Conservation (phyloP, 2,113 vertebrate genomes). For the Pagrus major region DNA sequence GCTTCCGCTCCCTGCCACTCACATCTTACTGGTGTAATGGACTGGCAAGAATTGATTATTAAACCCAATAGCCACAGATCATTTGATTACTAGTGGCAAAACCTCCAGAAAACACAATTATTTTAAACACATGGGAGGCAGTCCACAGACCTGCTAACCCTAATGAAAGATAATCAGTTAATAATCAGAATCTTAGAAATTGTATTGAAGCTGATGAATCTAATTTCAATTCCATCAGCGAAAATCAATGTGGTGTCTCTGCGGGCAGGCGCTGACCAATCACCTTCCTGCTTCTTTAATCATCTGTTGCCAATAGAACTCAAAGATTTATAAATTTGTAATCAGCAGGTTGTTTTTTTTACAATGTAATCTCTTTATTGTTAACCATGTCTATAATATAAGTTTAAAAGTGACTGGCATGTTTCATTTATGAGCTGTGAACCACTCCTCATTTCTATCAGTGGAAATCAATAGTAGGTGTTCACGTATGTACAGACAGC, state of each 20-base stretch:
- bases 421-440: neutral
- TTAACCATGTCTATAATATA: neutral
- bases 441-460: neutral
- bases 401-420: neutral
- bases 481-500: neutral
- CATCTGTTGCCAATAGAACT: neutral
- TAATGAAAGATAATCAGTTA: slow-evolving; percentile 66
- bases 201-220: slow-evolving; percentile 37
- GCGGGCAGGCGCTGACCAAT: slow-evolving; percentile 16
- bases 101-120: slow-evolving; percentile 58
- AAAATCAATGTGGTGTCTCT: slow-evolving; percentile 41
- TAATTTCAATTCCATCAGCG: slow-evolving; percentile 50
- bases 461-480: neutral
- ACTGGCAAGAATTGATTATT: slow-evolving; percentile 69
- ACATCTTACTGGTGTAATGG: slow-evolving; percentile 45
- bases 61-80: slow-evolving; percentile 46
- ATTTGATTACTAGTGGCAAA: slow-evolving; percentile 65
- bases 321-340: slow-evolving; percentile 2
- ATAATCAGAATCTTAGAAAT: slow-evolving; percentile 64
- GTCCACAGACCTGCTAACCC: slow-evolving; percentile 38
- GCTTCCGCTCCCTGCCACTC: slow-evolving; percentile 36
- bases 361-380: neutral
- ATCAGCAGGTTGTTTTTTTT: slow-evolving; percentile 12
- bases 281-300: slow-evolving; percentile 5
- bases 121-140: slow-evolving; percentile 31